Evolutionary conservation across 2,113 vertebrate genomes (phyloP).

Genomic region (Opisthocomus hoazin): DNA sequence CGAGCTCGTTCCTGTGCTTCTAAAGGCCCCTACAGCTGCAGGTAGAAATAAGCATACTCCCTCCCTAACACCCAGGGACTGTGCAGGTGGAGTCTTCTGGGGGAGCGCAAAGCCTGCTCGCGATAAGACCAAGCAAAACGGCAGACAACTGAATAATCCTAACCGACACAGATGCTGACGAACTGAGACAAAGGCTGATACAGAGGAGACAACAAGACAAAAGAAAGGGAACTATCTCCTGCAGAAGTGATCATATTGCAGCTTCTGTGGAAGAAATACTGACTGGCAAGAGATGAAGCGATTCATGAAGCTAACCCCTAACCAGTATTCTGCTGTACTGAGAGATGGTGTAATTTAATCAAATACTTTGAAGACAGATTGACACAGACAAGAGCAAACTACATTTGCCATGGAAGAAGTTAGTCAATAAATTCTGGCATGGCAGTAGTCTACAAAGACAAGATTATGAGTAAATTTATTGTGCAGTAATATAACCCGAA

Average conservation of each 20-base stretch:
- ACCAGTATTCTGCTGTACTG: background rate
- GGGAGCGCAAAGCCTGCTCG: background rate
- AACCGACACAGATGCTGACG: background rate
- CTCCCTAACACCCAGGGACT: background rate
- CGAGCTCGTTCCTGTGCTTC: background rate
- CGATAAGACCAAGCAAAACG: background rate
- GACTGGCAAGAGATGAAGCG: background rate
- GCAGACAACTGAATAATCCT: slow-evolving; percentile 18
- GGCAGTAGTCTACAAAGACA: background rate
- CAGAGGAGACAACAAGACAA: background rate
- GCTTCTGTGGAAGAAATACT: background rate
- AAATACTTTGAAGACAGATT: background rate
- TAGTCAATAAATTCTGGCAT: background rate
- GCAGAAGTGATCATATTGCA: background rate
- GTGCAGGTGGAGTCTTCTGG: slow-evolving; percentile 8
- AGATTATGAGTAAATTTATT: background rate
- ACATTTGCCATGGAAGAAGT: background rate
- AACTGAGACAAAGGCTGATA: slow-evolving; percentile 33
- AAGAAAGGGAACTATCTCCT: background rate
- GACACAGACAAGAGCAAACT: background rate
- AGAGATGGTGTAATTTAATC: background rate
- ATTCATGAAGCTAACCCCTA: background rate
- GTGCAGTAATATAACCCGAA: background rate
- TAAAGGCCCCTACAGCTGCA: slow-evolving; percentile 13
- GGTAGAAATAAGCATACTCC: background rate